Conservation (phyloP, 1,140 invertebrate genomes). For the Camponotus floridanus region DNA sequence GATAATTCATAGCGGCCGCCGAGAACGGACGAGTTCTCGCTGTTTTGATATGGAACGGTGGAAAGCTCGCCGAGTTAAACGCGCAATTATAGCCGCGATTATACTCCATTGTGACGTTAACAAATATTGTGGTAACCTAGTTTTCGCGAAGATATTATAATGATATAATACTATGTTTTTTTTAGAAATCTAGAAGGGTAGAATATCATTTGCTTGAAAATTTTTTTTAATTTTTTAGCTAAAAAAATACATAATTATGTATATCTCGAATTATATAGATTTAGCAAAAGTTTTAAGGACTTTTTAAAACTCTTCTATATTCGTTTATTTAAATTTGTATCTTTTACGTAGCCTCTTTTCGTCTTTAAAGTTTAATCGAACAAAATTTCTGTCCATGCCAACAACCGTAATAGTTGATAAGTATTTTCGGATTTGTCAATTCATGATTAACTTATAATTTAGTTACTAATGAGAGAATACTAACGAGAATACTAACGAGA, state of each 20-base stretch:
- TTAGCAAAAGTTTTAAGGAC: background rate
- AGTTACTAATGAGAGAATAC: background rate
- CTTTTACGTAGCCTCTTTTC: background rate
- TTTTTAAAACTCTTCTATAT: background rate
- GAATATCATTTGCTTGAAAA: background rate
- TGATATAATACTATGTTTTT: background rate
- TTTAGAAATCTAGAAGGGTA: background rate
- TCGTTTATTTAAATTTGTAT: no score
- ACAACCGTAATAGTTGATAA: no score
- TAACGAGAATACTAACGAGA: background rate
- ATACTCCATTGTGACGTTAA: conserved; percentile 10
- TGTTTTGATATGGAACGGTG: conserved; percentile 56
- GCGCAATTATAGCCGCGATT: conserved; percentile 48
- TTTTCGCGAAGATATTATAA: background rate
- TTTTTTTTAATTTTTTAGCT: background rate
- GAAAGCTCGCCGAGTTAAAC: conserved; percentile 51
- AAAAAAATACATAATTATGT: background rate
- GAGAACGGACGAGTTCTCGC: conserved; percentile 50
- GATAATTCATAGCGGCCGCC: conserved; percentile 54
- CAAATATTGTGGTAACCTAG: conserved; percentile 21
- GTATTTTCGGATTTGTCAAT: background rate
- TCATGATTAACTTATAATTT: background rate
- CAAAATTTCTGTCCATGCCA: background rate
- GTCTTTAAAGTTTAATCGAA: background rate
- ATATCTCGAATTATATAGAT: background rate